Evolutionary conservation across 2,888 invertebrate genomes (phyloP).

Genomic region (Leuctra nigra): DNA sequence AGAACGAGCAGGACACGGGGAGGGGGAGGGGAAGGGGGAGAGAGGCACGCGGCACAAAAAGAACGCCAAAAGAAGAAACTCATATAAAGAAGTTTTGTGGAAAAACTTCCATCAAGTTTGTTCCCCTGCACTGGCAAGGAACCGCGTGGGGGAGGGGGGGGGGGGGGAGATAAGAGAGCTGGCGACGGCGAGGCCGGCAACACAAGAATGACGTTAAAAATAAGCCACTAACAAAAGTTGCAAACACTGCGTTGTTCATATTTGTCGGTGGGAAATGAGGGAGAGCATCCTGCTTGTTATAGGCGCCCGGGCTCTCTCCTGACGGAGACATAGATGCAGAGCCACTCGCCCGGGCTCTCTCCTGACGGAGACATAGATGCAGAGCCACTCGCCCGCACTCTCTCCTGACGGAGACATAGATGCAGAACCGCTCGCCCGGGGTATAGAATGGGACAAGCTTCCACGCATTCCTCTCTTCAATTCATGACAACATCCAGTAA

Average conservation of each 20-base stretch:
- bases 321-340: too few relatives aligned
- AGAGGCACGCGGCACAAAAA: slow-evolving; percentile 14
- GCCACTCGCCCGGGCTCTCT: too few relatives aligned
- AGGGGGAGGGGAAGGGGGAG: slow-evolving; percentile 11
- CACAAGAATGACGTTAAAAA: slow-evolving; percentile 22
- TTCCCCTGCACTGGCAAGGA: slow-evolving; percentile 20
- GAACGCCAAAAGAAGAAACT: slow-evolving; percentile 25
- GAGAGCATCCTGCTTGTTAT: too few relatives aligned
- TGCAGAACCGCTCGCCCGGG: too few relatives aligned
- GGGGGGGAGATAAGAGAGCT: slow-evolving; percentile 24
- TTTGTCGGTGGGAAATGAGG: too few relatives aligned
- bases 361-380: too few relatives aligned
- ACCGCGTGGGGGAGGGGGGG: slow-evolving; percentile 24
- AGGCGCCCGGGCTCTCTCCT: too few relatives aligned
- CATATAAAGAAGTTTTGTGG: slow-evolving; percentile 27
- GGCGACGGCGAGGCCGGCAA: slow-evolving; percentile 26
- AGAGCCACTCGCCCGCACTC: too few relatives aligned
- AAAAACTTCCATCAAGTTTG: slow-evolving; percentile 24
- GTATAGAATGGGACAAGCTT: too few relatives aligned
- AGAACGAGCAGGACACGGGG: slow-evolving; percentile 3
- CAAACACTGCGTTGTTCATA: slow-evolving; percentile 6
- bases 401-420: too few relatives aligned
- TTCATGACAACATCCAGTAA: too few relatives aligned
- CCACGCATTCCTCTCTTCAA: too few relatives aligned
- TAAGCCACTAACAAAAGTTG: slow-evolving; percentile 18